Conservation (phyloP, 2,888 invertebrate species). For the Megastigmus dorsalis region DNA sequence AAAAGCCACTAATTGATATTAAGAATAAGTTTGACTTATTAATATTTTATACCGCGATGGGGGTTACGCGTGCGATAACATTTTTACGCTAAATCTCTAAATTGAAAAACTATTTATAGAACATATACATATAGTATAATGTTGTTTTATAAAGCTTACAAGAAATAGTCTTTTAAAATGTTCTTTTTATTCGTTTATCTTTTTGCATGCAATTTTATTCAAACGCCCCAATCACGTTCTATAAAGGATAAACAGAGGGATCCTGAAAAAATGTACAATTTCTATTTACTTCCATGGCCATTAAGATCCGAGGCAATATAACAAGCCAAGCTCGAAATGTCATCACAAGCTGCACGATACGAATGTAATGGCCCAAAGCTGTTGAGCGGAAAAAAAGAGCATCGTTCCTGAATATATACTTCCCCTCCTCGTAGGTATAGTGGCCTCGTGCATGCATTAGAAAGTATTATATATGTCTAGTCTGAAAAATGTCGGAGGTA, state of each 20-base stretch:
- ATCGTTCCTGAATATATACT: not conserved
- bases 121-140: no score
- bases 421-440: not conserved
- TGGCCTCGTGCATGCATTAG: constrained; percentile 21
- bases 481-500: not conserved
- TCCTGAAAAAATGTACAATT: not conserved
- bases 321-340: not conserved
- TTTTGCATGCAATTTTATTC: not conserved
- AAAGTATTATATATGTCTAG: constrained; percentile 15
- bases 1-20: no score
- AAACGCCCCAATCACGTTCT: not conserved
- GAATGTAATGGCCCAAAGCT: not conserved
- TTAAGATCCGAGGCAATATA: not conserved
- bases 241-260: not conserved
- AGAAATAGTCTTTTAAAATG: no score
- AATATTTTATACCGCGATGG: no score
- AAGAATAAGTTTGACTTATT: no score
- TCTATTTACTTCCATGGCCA: not conserved
- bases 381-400: not conserved
- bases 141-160: no score
- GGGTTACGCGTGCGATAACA: no score
- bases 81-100: no score
- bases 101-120: no score
- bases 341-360: not conserved
- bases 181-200: no score